Base-by-base conservation (phyloP, 2,797 vertebrate genomes). In the Agapornis canus region DNA sequence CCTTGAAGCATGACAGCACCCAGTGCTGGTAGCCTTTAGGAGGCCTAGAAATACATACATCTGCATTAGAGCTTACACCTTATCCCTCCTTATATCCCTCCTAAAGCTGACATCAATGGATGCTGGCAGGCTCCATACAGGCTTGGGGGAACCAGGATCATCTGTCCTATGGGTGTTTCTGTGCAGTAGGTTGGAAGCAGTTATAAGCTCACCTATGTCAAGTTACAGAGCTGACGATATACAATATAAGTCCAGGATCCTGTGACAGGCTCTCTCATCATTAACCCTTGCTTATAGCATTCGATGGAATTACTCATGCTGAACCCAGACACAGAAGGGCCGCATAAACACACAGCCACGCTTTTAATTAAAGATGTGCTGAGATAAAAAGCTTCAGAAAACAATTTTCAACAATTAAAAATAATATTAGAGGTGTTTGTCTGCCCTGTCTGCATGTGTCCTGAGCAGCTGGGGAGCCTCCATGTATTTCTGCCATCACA, bases 361-460 rank as follows among this genome's bases (percentile, higher is more conserved):
- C 82, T 90, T 79, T 92, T 96, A 95, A 92, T 96, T 95, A 95
- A 95, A 87, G 95, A 82, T 80, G 64, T 13, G 68, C 78, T 0
- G 27, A 95, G 90, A 94, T 88, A 94, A 97, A 95, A 95, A 91
- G 94, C 93, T 82, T 42, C 73, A 42, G 86, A 82, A 96, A 94
- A 64, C 64, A 66, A 94, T 92, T 93, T 79, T 51, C n/a, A 47
- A 42, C 95, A 94, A 94, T 95, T 95, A 96, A 68, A 89, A 86
- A 15, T 16, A 95, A 82, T 82, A 75, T 56, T 70, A 43, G 37
- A 80, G 70, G 60, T 40, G 27, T 59, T 88, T 47, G 91, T 73
- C 85, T 96, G 7, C 70, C 40, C 66, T 1, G 5, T 45, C 56
- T 65, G 70, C 73, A 9, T 61, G 82, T n/a, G 82, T 86, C 75